These are phyloP conservation scores for Zhuqinia jingwanae DNA, from an alignment of 2,888 invertebrate genomes.

Conservation along the genomic window DNA sequence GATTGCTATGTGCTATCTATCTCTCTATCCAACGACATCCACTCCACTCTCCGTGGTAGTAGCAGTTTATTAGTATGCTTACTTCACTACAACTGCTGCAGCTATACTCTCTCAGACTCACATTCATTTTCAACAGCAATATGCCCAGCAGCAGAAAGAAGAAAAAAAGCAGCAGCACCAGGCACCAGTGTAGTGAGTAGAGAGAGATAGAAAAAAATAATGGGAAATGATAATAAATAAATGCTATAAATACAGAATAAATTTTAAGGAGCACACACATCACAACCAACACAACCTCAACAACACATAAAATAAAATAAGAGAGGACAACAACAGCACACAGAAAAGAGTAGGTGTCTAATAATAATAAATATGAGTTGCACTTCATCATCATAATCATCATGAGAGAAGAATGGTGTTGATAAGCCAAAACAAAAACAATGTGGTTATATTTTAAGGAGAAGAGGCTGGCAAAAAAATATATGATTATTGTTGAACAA, in stretches of 20 bases:
- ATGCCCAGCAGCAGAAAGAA: neutral
- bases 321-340: conserved; percentile 6
- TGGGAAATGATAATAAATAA: conserved; percentile 52
- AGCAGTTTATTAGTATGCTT: conserved; percentile 1
- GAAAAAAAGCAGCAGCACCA: neutral
- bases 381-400: conserved; percentile 7
- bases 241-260: conserved; percentile 47
- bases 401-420: conserved; percentile 3
- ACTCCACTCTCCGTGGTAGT: too few relatives aligned
- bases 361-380: conserved; percentile 14
- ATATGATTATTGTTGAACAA: conserved; percentile 1
- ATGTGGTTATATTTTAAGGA: neutral
- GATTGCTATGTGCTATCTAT: conserved; percentile 15
- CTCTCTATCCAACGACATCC: conserved; percentile 37
- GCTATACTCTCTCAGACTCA: too few relatives aligned
- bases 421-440: conserved; percentile 20
- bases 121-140: neutral
- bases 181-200: too few relatives aligned
- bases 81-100: neutral
- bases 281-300: neutral
- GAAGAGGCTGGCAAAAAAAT: conserved; percentile 15
- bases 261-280: conserved; percentile 28
- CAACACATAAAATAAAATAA: neutral
- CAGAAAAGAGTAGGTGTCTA: neutral
- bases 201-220: neutral